Base-by-base conservation (phyloP, 2,797 vertebrate genomes). In the Notoglanidium macrostoma region DNA sequence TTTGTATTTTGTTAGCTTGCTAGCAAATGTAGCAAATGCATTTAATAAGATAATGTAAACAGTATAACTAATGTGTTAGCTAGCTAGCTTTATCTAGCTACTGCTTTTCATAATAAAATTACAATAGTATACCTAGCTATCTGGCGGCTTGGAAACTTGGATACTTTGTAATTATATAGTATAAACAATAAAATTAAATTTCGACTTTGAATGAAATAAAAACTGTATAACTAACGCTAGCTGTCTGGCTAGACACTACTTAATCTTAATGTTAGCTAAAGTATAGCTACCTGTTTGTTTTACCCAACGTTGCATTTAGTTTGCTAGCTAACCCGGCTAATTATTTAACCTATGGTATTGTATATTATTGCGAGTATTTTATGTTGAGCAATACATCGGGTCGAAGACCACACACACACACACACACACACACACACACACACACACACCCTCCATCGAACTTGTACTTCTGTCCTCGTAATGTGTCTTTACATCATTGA, bases 401-500 rank as follows among this genome's bases (percentile, higher is more conserved):
- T 67, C 1, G 59, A 61, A 59, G 19, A 63, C 61, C 73, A 49
- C 72, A 74, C 72, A 74, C 23, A 76, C 11, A 76, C 73, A 76
- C 40, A n/a, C 44, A 51, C 23, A 76, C 3, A 61, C 73, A 65
- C 59, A 79, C 44, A 67, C 74, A n/a, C 44, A 51, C 23, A 76
- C 3, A 61, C 73, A 65, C 59, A 79, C 44, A 67, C 74, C 32
- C 35, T 21, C 40, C 9, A 0, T 29, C 12, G 4, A n/a, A 80
- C 32, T 10, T 61, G 35, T 44, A 79, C 55, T 14, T 80, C 10
- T 11, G 32, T 59, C 77, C 77, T 59, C 32, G 23, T 87, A 55
- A 49, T 46, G 78, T 57, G 57, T 89, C 88, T 88, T 40, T 63
- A 46, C 86, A 85, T 85, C 85, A 68, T 86, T 78, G 85, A 88